Percentiles rank a stretch among this genome's conserved stretches.
Evolutionary conservation across 2,797 vertebrate genomes (phyloP).

Genomic region (Gymnothorax reevesii): DNA sequence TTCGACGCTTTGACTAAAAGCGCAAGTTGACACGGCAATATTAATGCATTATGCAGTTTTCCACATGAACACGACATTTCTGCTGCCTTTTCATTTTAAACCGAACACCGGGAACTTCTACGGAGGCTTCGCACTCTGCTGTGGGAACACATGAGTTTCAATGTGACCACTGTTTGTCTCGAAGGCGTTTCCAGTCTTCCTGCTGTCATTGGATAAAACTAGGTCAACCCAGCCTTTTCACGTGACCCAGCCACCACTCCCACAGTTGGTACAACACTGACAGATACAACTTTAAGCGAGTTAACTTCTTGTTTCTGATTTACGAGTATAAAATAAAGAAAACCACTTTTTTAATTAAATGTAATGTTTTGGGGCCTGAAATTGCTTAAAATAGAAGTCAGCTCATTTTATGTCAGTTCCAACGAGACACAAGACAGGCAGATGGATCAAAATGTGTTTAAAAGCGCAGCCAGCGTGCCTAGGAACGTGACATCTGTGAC

Average conservation of each 20-base stretch:
- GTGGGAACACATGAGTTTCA: slow-evolving; percentile 61
- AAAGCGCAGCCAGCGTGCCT: too few relatives aligned
- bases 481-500: too few relatives aligned
- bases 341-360: background rate
- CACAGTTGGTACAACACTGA: slow-evolving; percentile 36
- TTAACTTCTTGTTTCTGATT: background rate
- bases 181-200: slow-evolving; percentile 24
- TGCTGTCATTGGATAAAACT: slow-evolving; percentile 68
- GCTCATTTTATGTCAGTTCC: too few relatives aligned
- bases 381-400: background rate
- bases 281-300: background rate
- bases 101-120: background rate
- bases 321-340: background rate
- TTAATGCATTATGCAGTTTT: background rate
- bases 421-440: too few relatives aligned
- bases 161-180: slow-evolving; percentile 51
- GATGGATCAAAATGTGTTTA: too few relatives aligned
- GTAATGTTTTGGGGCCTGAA: background rate
- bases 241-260: slow-evolving; percentile 55
- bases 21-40: background rate
- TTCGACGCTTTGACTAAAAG: background rate
- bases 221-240: slow-evolving; percentile 66
- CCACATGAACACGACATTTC: background rate
- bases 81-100: background rate
- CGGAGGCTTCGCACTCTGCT: background rate